A percentile compares a stretch with the other conserved stretches of the same genome.
phyloP scores from a whole-genome alignment of 2,888 invertebrate species.

The Zygogramma bicolorata region DNA sequence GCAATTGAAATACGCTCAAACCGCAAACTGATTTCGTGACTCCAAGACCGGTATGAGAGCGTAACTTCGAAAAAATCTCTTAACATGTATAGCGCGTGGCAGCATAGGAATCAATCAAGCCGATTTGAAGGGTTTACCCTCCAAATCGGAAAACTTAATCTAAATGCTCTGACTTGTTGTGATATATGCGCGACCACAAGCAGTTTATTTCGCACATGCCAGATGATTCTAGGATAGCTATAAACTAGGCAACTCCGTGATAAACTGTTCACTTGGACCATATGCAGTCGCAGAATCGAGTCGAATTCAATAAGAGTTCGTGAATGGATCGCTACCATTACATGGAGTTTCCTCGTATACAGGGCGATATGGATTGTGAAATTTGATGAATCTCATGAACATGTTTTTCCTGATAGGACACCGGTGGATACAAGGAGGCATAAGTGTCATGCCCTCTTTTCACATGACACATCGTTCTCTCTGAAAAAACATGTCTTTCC shows the following conservation, averaged over 20 bases:
- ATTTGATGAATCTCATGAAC: no score
- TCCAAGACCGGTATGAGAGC: not conserved
- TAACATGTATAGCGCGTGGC: constrained; percentile 59
- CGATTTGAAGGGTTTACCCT: constrained; percentile 57
- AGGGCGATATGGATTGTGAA: no score
- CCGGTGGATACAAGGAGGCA: no score
- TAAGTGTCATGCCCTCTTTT: no score
- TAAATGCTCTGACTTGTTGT: constrained; percentile 59
- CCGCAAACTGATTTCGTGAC: constrained; percentile 10
- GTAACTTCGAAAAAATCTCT: constrained; percentile 37
- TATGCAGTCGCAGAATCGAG: constrained; percentile 29
- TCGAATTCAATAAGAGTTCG: not conserved
- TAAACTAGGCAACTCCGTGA: constrained; percentile 59
- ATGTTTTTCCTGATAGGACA: no score
- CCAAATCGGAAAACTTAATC: constrained; percentile 60
- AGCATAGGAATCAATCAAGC: constrained; percentile 57
- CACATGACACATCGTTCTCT: no score
- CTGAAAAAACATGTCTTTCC: no score
- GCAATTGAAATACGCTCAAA: not conserved
- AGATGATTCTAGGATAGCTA: constrained; percentile 57
- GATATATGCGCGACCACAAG: constrained; percentile 59
- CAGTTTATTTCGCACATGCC: constrained; percentile 61
- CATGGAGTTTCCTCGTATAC: no score
- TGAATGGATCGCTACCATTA: no score
- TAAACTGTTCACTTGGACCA: constrained; percentile 54